Conservation (phyloP, 92 coral and sea anemone genomes). For the Parazoanthus swiftii region DNA sequence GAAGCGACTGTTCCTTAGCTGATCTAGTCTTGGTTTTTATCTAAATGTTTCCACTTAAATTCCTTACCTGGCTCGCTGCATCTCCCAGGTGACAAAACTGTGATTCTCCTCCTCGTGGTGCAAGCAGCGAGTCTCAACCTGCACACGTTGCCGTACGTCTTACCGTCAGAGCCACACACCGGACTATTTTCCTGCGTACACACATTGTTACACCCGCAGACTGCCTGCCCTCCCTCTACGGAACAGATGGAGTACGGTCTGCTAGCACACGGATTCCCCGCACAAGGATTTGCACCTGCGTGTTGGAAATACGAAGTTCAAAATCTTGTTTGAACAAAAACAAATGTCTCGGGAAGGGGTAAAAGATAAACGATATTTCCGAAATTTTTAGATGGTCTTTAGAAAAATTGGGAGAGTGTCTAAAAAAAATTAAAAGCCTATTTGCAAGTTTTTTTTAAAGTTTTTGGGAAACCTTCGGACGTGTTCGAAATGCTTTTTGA, state of each 20-base stretch:
- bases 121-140: background rate
- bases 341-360: too few relatives aligned
- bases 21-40: too few relatives aligned
- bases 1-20: too few relatives aligned
- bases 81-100: background rate
- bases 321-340: background rate
- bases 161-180: constrained; percentile 32
- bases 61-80: constrained; percentile 20
- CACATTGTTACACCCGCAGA: constrained; percentile 28
- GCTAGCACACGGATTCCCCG: constrained; percentile 29
- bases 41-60: background rate
- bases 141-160: constrained; percentile 23
- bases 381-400: too few relatives aligned
- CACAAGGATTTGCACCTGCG: constrained; percentile 20
- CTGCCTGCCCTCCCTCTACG: constrained; percentile 3
- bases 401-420: too few relatives aligned
- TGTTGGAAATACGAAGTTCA: background rate
- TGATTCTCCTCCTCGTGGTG: constrained; percentile 8
- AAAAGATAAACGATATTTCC: too few relatives aligned
- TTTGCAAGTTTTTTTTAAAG: too few relatives aligned
- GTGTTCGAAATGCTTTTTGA: too few relatives aligned
- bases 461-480: too few relatives aligned
- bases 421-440: too few relatives aligned
- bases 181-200: background rate
- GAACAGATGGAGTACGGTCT: constrained; percentile 21